These are phyloP conservation scores for Sarcophaga peregrina DNA, from an alignment of 1,140 invertebrate species.

Conservation along the genomic window DNA sequence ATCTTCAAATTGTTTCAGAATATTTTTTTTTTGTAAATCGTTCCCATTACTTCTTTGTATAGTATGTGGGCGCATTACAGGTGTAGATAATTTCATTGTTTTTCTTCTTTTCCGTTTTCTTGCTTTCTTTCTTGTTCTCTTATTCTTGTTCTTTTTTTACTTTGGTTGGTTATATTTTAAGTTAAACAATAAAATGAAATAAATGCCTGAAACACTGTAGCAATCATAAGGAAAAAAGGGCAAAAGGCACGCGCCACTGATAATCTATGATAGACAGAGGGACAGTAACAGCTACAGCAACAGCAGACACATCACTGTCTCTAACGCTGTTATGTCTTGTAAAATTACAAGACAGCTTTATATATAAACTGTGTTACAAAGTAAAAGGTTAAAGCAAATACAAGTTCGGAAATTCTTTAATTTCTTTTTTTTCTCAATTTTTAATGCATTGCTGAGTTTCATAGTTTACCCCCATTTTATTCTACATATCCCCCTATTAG, in stretches of 20 bases:
- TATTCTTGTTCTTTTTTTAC: not conserved
- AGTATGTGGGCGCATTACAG: conserved; percentile 15
- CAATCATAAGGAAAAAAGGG: not conserved
- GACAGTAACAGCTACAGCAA: not conserved
- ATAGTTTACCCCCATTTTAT: no score
- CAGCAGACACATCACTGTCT: no score
- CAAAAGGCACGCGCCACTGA: conserved; percentile 36
- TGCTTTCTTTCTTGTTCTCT: not conserved
- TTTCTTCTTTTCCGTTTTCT: no score
- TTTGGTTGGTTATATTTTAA: not conserved
- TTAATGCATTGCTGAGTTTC: not conserved
- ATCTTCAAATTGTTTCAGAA: not conserved
- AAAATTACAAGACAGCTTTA: conserved; percentile 25
- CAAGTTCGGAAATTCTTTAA: not conserved
- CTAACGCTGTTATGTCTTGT: not conserved
- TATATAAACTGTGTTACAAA: not conserved
- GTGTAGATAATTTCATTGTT: not conserved
- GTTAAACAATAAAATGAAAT: conserved; percentile 38
- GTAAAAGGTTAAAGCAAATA: not conserved
- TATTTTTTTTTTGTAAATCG: not conserved
- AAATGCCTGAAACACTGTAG: not conserved
- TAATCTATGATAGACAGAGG: conserved; percentile 35
- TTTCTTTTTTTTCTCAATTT: not conserved
- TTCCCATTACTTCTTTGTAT: not conserved
- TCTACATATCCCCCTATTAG: no score